Base-by-base conservation (phyloP, 2,888 invertebrate species). In the Mesorhabditis spiculigera region DNA sequence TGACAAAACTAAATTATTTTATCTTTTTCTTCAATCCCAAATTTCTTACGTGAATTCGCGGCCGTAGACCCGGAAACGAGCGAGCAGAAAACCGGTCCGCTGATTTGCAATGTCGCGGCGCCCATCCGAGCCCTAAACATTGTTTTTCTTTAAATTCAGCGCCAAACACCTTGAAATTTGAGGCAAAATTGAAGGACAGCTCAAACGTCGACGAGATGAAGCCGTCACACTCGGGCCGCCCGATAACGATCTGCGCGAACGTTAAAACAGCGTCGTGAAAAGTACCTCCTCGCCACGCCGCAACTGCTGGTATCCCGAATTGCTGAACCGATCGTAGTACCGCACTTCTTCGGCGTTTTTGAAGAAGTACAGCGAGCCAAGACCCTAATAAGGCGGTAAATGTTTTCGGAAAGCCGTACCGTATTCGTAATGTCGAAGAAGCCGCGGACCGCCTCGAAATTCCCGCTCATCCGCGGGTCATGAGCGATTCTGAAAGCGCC, bases 351-450 rank as follows among this genome's bases (percentile, higher is more conserved):
- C 58, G 42, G 70, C 69, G 42, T 78, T 69, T 50, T 73, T 71
- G 76, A 80, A 80, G 42, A 80, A 69, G 45, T 75, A 80, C 64
- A 80, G 65, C n/a, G 76, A 78, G n/a, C 80, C 80, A 43, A 80
- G 76, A 6, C 80, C 80, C 77, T 78, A 67, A 73, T 62, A n/a
- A 61, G 0, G 10, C 4, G 8, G 67, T 68, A 10, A 13, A 45
- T 69, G n/a, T 10, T 43, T 43, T 0, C 28, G 41, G 4, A 4
- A 8, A 8, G 28, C 67, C 68, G 13, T 45, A 78, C 78, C 28
- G 80, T 80, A 1, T 75, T 65, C 43, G 74, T 75, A 5, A 78
- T 77, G 63, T 80, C 80, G 61, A 80, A 80, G 68, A 79, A 80
- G 0, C 78, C 80, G 6, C 76, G 65, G 1, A 77, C 76, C 13